phyloP scores from a whole-genome alignment of 2,113 vertebrate genomes.

The Corapipo altera region DNA sequence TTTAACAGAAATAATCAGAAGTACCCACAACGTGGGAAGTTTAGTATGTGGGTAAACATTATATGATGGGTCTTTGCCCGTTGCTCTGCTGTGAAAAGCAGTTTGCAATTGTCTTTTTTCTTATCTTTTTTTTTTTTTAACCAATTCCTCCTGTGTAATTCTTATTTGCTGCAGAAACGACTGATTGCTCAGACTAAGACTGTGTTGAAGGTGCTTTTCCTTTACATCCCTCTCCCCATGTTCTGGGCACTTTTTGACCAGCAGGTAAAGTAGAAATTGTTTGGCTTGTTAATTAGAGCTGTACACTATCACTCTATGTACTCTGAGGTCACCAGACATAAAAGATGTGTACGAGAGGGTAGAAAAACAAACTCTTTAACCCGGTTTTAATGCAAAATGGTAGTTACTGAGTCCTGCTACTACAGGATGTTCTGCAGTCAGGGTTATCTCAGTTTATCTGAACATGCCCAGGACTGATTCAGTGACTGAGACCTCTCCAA shows the following conservation, averaged over 20 bases:
- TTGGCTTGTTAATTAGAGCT: background rate
- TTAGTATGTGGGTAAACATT: background rate
- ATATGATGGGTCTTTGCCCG: background rate
- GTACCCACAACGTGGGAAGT: background rate
- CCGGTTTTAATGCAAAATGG: background rate
- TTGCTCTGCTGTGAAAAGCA: background rate
- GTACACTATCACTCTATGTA: background rate
- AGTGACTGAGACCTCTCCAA: background rate
- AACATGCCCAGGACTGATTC: background rate
- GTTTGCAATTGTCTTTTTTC: background rate
- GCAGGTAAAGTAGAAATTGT: constrained; percentile 81
- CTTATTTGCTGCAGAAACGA: constrained; percentile 77
- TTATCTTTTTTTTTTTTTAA: background rate
- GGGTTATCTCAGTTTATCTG: background rate
- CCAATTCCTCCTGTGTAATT: background rate
- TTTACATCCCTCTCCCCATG: constrained; percentile 95
- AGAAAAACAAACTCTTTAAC: background rate
- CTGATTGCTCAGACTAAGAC: constrained; percentile 93
- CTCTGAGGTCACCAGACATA: background rate
- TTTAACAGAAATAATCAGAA: background rate
- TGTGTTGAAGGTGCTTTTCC: constrained; percentile 89
- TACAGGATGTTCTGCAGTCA: background rate
- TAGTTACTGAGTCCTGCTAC: background rate
- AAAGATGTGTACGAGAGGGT: background rate
- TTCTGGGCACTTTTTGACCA: constrained; percentile 98